Conservation (phyloP, 2,113 vertebrate genomes). For the Perca schrenkii region DNA sequence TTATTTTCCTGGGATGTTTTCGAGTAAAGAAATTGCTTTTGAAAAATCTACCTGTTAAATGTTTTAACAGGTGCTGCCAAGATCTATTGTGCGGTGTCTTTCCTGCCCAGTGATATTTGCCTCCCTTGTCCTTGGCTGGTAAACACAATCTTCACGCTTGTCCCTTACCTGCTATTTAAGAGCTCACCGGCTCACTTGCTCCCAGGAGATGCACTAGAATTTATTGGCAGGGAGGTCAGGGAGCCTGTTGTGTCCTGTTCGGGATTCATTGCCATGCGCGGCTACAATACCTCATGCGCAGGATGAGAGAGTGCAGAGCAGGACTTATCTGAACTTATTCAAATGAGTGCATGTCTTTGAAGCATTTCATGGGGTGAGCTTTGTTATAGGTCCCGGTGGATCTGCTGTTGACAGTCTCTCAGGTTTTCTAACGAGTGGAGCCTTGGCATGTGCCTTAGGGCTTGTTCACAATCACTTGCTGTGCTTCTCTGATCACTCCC, state of each 20-base stretch:
- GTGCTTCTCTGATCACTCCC: constrained; percentile 81
- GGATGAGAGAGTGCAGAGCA: constrained; percentile 43
- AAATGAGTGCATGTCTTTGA: constrained; percentile 77
- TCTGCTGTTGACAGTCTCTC: constrained; percentile 71
- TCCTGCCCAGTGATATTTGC: constrained; percentile 42
- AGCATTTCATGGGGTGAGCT: constrained; percentile 67
- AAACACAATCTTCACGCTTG: constrained; percentile 75
- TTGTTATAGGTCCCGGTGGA: constrained; percentile 77
- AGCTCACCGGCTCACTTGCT: constrained; percentile 41
- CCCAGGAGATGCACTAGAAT: constrained; percentile 54
- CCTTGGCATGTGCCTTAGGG: constrained; percentile 80
- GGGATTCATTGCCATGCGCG: constrained; percentile 62
- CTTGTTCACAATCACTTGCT: constrained; percentile 80
- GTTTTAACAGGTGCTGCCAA: constrained; percentile 66
- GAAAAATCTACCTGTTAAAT: constrained; percentile 61
- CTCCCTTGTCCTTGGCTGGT: constrained; percentile 72
- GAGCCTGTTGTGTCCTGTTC: constrained; percentile 60
- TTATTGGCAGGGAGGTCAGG: constrained; percentile 68
- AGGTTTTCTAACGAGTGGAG: constrained; percentile 81
- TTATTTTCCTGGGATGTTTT: constrained; percentile 44
- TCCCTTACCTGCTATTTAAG: constrained; percentile 74
- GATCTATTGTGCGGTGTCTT: constrained; percentile 46
- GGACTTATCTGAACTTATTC: constrained; percentile 63
- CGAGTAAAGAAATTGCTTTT: constrained; percentile 49
- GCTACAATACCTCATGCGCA: constrained; percentile 33